Evolutionary conservation across 2,113 vertebrate species (phyloP).

Genomic region (Laterallus jamaicensis): DNA sequence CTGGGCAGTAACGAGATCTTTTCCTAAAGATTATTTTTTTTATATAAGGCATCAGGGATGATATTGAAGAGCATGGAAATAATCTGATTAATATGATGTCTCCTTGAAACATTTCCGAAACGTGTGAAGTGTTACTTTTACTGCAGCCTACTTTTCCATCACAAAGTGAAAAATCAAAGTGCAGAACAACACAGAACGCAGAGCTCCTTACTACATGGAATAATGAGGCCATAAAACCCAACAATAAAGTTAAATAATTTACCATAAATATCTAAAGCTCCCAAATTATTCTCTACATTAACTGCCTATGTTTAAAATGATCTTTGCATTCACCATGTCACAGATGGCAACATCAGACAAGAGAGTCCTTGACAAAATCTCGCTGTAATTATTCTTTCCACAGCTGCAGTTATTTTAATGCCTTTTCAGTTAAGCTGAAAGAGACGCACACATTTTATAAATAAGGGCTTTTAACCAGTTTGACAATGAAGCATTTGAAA

Average conservation of each 20-base stretch:
- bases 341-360: slow-evolving; percentile 84
- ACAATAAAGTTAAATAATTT: slow-evolving; percentile 84
- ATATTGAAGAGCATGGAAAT: slow-evolving; percentile 1
- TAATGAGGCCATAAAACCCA: slow-evolving; percentile 77
- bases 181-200: slow-evolving; percentile 69
- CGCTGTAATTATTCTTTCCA: slow-evolving; percentile 79
- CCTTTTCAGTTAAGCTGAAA: slow-evolving; percentile 81
- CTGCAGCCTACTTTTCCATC: not conserved
- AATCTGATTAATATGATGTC: slow-evolving; percentile 16
- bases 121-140: slow-evolving; percentile 18
- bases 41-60: not conserved
- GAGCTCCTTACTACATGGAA: slow-evolving; percentile 65
- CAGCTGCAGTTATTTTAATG: slow-evolving; percentile 82
- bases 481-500: slow-evolving; percentile 81
- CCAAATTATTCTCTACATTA: slow-evolving; percentile 77
- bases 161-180: slow-evolving; percentile 71
- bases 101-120: slow-evolving; percentile 35
- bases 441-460: slow-evolving; percentile 76
- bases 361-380: slow-evolving; percentile 82
- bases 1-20: not conserved
- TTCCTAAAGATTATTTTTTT: not conserved
- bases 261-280: slow-evolving; percentile 81
- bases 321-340: slow-evolving; percentile 83
- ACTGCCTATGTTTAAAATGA: slow-evolving; percentile 78
- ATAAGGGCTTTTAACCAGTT: slow-evolving; percentile 77